phyloP scores from a whole-genome alignment of 2,888 invertebrate species.

The Monopis laevigella region DNA sequence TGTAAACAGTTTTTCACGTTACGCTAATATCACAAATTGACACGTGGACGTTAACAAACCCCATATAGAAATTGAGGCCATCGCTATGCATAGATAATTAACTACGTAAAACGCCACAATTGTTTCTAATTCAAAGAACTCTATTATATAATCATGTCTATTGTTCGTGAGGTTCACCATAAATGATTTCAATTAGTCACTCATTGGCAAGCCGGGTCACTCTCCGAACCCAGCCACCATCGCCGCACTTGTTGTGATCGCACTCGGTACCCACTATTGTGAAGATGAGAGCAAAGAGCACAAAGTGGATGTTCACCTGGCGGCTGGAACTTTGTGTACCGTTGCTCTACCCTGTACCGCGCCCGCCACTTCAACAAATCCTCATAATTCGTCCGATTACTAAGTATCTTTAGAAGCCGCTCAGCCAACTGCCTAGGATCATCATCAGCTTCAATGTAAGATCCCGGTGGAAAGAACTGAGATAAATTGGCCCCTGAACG shows the following conservation, averaged over 20 bases:
- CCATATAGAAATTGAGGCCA: no score
- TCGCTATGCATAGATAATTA: no score
- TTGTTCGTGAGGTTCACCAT: no score
- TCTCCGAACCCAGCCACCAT: not conserved
- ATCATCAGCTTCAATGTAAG: conserved; percentile 72
- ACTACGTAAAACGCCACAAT: no score
- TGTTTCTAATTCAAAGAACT: no score
- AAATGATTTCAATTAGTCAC: no score
- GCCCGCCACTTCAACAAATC: conserved; percentile 75
- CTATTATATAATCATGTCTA: no score
- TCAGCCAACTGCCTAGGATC: conserved; percentile 64
- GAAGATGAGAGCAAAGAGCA: conserved; percentile 61
- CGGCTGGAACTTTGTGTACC: conserved; percentile 13
- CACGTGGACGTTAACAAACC: no score
- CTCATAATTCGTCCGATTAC: conserved; percentile 65
- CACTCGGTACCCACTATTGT: conserved; percentile 23
- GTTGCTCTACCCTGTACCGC: conserved; percentile 44
- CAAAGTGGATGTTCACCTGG: conserved; percentile 62
- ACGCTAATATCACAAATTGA: no score
- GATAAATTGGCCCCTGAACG: conserved; percentile 62
- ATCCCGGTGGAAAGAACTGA: conserved; percentile 53
- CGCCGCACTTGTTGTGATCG: not conserved
- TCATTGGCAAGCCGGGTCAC: not conserved
- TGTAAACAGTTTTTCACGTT: no score
- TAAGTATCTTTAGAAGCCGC: conserved; percentile 58